Evolutionary conservation across 2,888 invertebrate species (phyloP), one percentile per base, ranked within the genome.

Genomic region (Dimorphilus gyrociliatus): DNA sequence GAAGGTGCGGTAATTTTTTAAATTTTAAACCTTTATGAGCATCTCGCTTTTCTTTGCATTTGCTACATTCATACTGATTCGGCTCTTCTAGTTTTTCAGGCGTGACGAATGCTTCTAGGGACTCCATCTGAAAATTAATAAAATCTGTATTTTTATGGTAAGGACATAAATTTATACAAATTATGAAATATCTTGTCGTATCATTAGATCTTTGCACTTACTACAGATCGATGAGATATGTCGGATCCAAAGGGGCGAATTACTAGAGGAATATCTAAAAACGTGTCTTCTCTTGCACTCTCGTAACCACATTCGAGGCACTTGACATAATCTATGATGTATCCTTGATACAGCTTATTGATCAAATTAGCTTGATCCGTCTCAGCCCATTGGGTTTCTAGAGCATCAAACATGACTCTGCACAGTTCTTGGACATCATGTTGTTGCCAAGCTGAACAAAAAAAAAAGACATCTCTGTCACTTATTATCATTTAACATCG

Each of bases 401-500:
- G 60, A 0, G 82, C 81, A 56, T 85, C 84, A 56, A 85, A 82
- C 79, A 85, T 81, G 6, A 84, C 79, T 25, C 82, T 70, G 53
- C 80, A 82, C 32, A 85, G 64, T 57, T 85, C 84, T 56, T 85
- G 84, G 29, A 85, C 81, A 54, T 85, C 85, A 53, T 85, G 85
- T 51, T 85, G 85, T 47, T 84, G 81, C 79, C 82, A 84, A 0
- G 81, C 81, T 66, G 41, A 7, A 45, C 37, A 18, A 18, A 33
- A 19, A 8, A 29, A 10, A 32, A 15, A 29, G 8, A 28, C 2
- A 14, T 13, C 15, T 3, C 8, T n/a, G 6, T 10, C n/a, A 35
- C 31, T 5, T 16, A 23, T 10, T 18, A 33, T 8, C 13, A 19
- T 15, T 16, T 7, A 10, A 14, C 12, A 35, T 4, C 17, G 23